These are phyloP conservation scores for Taenioides sp. DNA, from an alignment of 2,797 vertebrate species.

Conservation along the genomic window DNA sequence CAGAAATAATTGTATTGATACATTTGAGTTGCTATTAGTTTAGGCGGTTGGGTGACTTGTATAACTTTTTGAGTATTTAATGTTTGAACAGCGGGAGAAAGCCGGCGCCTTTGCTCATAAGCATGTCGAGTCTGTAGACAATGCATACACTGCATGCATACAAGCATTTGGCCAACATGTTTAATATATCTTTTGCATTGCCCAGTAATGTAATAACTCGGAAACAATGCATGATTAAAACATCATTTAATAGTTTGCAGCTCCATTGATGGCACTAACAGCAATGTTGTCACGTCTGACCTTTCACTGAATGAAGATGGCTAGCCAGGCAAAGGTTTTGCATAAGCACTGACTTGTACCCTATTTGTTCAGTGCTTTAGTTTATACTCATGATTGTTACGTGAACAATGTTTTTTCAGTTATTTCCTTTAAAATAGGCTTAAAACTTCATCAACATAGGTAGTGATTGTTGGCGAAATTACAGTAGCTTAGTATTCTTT, in stretches of 20 bases:
- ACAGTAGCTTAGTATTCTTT: not conserved
- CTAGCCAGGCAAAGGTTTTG: constrained; percentile 24
- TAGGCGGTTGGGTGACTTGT: not conserved
- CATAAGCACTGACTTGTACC: constrained; percentile 37
- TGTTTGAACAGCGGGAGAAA: not conserved
- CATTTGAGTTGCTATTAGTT: not conserved
- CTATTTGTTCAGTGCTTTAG: constrained; percentile 18
- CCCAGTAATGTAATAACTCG: constrained; percentile 30
- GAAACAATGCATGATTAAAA: constrained; percentile 52
- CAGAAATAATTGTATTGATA: not conserved
- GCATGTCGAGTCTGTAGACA: not conserved
- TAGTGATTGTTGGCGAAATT: constrained; percentile 11
- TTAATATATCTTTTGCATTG: constrained; percentile 55
- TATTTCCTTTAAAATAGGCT: constrained; percentile 27
- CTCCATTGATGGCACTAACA: too few relatives aligned
- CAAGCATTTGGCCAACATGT: constrained; percentile 47
- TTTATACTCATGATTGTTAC: not conserved
- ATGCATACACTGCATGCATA: constrained; percentile 13
- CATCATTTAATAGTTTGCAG: too few relatives aligned
- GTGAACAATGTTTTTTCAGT: not conserved
- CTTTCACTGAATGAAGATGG: not conserved
- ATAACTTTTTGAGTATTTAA: not conserved
- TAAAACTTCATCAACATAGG: not conserved
- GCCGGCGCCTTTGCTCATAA: not conserved
- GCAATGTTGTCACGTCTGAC: constrained; percentile 18